Evolutionary conservation across 2,888 invertebrate genomes (phyloP), one percentile per base, ranked within the genome.

Genomic region (Lasioglossum pauxillum): DNA sequence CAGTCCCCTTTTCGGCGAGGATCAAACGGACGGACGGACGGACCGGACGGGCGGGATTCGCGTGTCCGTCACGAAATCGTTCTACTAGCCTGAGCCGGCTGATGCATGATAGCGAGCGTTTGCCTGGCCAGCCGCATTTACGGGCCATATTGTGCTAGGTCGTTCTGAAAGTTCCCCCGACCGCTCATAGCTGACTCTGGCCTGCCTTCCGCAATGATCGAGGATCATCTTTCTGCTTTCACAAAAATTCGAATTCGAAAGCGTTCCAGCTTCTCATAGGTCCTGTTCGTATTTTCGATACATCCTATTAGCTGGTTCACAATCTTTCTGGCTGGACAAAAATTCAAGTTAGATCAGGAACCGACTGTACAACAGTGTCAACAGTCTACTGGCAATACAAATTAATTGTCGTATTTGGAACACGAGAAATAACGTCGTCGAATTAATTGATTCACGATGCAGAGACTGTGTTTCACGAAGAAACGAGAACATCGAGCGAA

Each of bases 11-110:
- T 31, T 38, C 78, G 78, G 78, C 53, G 5, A 44, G 74, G 71
- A 78, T 84, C 82, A 78, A 82, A 84, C 74, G 60, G 12, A 7
- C 31, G 60, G 14, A 31, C 23, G 19, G 49, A 19, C 53, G 23
- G 53, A 2, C 53, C 8, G 3, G 31, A 14, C 64, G 16, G 38
- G 4, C n/a, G 14, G 75, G 35, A 31, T 31, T 80, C 72, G 83
- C 49, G 57, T 60, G 69, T 79, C 53, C 19, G n/a, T 27, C 35
- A 46, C 31, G 38, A 41, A n/a, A 71, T 12, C 38, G 41, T 46
- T 74, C 46, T 19, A 23, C 73, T 23, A 73, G 27, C 35, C 67
- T 5, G 16, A 7, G 31, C 73, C 49, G 5, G 27, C 72, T 19
- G 46, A 16, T 44, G 73, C 71, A 23, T 23, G 71, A n/a, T 38